Evolutionary conservation across 2,888 invertebrate species (phyloP), one percentile per base, ranked within the genome.

Genomic region (Callosobruchus maculatus): DNA sequence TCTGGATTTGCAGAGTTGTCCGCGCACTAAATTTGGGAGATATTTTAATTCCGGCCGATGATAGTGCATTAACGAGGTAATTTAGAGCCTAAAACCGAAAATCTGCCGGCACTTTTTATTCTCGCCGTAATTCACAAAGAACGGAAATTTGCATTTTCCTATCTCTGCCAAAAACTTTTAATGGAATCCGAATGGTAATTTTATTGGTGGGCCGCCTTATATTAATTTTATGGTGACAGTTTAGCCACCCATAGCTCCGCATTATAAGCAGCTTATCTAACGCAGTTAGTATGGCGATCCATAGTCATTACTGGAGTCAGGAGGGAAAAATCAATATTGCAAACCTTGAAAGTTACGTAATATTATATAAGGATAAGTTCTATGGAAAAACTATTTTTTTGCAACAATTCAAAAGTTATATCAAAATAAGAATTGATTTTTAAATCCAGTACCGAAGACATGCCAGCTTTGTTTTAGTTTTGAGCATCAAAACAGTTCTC

Each of bases 21-120:
- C 73, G 68, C 73, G 77, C 76, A 72, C 74, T 76, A 76, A 82
- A 81, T 80, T 78, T 78, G 73, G 79, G 78, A 79, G 80, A 82
- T 83, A 82, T 83, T 83, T 83, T 83, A 83, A 83, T 83, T 49
- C 49, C 49, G 49, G 18, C 49, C 49, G 49, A 49, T 49, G 49
- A 49, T 49, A 49, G 80, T 82, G 83, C 84, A 83, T 82, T 82
- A 82, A 79, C 77, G 81, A 49, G 49, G 81, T 82, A 82, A 83
- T 83, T 83, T 81, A 82, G 76, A 73, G 80, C 78, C 77, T 73
- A 77, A 22, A 22, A 70, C 73, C 73, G 73, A 77, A 78, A 77
- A 79, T 81, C 78, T 80, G 74, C 78, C 75, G 73, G 76, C 71
- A 74, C 74, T 75, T 72, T 77, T 76, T 77, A 74, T 74, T 75